Percentiles rank a stretch among this genome's conserved stretches.
Conservation (phyloP, 2,113 vertebrate genomes). For the Gallinago media region DNA sequence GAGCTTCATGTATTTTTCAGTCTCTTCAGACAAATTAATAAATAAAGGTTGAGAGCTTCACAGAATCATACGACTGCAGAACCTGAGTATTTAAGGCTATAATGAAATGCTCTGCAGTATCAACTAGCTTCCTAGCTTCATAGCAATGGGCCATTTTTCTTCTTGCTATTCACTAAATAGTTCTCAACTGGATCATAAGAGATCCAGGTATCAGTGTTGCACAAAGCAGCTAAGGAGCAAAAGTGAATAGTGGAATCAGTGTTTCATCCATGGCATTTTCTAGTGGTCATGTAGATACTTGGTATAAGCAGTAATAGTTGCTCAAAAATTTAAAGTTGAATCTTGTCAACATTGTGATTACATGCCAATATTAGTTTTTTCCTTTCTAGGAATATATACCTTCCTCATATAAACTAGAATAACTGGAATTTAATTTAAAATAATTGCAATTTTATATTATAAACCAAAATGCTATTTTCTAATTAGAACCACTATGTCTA, state of each 20-base stretch:
- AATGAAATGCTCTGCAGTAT: neutral
- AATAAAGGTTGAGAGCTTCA: neutral
- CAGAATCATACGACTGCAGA: neutral
- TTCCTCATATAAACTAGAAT: neutral
- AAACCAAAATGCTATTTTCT: neutral
- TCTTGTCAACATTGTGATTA: neutral
- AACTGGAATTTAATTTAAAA: neutral
- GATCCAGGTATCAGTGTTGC: neutral
- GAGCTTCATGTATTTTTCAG: neutral
- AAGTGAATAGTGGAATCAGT: neutral
- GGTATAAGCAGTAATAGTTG: neutral
- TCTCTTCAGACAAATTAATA: neutral
- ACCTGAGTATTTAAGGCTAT: neutral
- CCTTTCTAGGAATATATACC: neutral
- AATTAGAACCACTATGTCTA: neutral
- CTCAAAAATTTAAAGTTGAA: neutral
- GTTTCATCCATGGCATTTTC: neutral
- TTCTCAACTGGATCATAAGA: neutral
- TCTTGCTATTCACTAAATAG: neutral
- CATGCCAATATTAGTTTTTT: neutral
- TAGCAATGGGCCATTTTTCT: neutral
- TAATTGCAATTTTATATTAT: neutral
- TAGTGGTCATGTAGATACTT: neutral
- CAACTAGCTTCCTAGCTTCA: neutral
- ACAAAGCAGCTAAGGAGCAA: neutral